Conservation (phyloP, 2,888 invertebrate species). For the Dicyrtomina minuta region DNA sequence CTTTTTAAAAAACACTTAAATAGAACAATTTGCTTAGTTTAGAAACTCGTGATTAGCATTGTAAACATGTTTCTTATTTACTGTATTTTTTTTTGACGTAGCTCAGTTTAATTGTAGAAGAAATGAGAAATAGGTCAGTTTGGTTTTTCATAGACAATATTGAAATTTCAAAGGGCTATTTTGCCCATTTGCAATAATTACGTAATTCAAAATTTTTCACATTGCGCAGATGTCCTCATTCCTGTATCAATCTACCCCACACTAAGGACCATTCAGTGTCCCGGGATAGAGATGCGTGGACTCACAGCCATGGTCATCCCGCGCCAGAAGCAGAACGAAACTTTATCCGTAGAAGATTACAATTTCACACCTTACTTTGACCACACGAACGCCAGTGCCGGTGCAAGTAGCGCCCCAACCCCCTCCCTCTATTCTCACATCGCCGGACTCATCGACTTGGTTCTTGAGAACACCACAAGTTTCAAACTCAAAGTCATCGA, state of each 20-base stretch:
- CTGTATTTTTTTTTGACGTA: too few relatives aligned
- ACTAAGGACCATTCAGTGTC: constrained; percentile 63
- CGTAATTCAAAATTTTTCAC: too few relatives aligned
- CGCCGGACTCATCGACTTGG: constrained; percentile 23
- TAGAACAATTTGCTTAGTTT: too few relatives aligned
- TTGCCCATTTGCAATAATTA: too few relatives aligned
- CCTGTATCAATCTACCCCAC: constrained; percentile 60
- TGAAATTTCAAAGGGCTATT: too few relatives aligned
- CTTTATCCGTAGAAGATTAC: constrained; percentile 28
- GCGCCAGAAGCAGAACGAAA: constrained; percentile 54
- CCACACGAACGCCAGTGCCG: not conserved
- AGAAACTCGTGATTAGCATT: too few relatives aligned
- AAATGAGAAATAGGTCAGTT: too few relatives aligned
- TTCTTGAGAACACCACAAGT: constrained; percentile 13
- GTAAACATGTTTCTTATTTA: too few relatives aligned
- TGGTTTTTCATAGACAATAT: too few relatives aligned
- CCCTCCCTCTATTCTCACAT: not conserved
- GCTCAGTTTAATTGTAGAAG: too few relatives aligned
- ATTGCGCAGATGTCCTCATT: not conserved
- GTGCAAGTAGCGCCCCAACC: not conserved
- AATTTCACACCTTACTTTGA: constrained; percentile 36
- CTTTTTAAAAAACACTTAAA: too few relatives aligned
- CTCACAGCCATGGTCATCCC: constrained; percentile 75
- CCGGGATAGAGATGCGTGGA: constrained; percentile 76
- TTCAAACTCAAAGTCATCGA: constrained; percentile 25